These are phyloP conservation scores for Leptatherina wallacei DNA, from an alignment of 2,797 vertebrate species.

Conservation along the genomic window DNA sequence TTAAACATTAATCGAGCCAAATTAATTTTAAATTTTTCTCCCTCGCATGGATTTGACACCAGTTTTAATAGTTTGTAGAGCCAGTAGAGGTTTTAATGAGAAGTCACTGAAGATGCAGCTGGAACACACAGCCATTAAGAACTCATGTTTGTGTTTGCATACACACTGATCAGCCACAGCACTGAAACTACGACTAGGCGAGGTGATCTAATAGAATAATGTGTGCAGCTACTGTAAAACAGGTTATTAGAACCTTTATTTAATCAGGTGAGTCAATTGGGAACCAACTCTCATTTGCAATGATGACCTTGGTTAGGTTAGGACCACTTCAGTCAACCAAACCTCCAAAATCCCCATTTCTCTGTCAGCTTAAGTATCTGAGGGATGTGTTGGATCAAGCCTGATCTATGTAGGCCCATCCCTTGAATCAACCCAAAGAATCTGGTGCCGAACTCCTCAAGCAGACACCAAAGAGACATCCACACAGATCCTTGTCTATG, in stretches of 20 bases:
- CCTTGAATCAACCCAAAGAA: too few species aligned
- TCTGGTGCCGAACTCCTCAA: too few species aligned
- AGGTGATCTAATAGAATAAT: neutral
- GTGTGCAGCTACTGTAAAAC: too few species aligned
- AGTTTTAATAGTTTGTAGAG: neutral
- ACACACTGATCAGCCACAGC: neutral
- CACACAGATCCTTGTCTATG: neutral
- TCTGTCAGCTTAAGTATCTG: neutral
- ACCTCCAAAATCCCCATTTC: neutral
- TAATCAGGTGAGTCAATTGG: too few species aligned
- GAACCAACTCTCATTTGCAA: too few species aligned
- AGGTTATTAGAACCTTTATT: too few species aligned
- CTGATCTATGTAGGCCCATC: neutral
- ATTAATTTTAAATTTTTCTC: neutral
- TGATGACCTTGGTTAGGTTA: too few species aligned
- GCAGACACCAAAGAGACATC: neutral
- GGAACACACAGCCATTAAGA: neutral
- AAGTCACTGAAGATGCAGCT: conserved; percentile 3
- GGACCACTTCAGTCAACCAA: neutral
- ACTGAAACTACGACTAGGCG: neutral
- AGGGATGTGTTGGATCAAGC: neutral
- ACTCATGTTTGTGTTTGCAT: neutral
- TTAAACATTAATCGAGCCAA: neutral
- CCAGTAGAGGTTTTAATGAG: conserved; percentile 1
- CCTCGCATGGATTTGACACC: conserved; percentile 9